These are phyloP conservation scores for Leucophenga montana DNA, from an alignment of 2,888 invertebrate species.

Conservation along the genomic window DNA sequence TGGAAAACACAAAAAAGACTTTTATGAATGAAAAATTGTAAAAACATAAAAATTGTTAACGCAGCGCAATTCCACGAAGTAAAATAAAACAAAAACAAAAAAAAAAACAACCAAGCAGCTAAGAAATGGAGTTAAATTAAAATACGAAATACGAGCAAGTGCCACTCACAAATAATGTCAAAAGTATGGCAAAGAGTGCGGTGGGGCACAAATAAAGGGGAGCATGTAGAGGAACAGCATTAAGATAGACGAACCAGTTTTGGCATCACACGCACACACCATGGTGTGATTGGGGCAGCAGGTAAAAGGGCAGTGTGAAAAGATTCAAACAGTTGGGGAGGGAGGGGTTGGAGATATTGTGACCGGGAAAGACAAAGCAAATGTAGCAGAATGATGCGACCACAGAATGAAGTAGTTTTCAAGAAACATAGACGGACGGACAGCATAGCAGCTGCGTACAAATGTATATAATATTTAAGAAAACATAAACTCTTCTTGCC, in stretches of 20 bases:
- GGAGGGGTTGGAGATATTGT: neutral
- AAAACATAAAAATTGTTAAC: slow-evolving; percentile 60
- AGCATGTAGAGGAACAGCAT: neutral
- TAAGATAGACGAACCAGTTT: slow-evolving; percentile 23
- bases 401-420: slow-evolving; percentile 14
- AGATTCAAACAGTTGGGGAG: neutral
- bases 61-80: slow-evolving; percentile 63
- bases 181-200: neutral
- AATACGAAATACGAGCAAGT: slow-evolving; percentile 45
- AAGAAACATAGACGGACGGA: slow-evolving; percentile 8
- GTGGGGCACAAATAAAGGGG: neutral
- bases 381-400: slow-evolving; percentile 25
- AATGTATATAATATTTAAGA: slow-evolving; percentile 14
- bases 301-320: neutral
- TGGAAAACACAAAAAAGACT: slow-evolving; percentile 20
- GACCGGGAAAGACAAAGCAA: neutral
- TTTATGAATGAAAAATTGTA: slow-evolving; percentile 66
- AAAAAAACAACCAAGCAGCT: slow-evolving; percentile 51
- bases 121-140: slow-evolving; percentile 64
- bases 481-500: neutral
- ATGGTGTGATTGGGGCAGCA: neutral
- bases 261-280: neutral
- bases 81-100: slow-evolving; percentile 14
- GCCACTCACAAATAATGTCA: slow-evolving; percentile 6
- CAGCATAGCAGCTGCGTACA: slow-evolving; percentile 22